Conservation (phyloP, 2,113 vertebrate genomes). For the Coracopsis vasa region DNA sequence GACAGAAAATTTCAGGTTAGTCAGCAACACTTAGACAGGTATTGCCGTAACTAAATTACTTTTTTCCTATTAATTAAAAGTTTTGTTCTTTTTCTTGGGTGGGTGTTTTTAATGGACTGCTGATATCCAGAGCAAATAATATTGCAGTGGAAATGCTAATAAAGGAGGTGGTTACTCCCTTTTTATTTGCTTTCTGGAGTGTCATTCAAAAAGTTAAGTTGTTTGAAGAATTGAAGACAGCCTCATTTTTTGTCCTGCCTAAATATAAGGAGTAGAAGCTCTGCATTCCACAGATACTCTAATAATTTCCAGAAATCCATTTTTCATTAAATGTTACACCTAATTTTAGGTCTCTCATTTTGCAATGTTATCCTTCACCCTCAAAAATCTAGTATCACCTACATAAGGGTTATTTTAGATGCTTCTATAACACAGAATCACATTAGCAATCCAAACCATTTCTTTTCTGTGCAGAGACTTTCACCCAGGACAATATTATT, state of each 20-base stretch:
- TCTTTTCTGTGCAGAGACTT: neutral
- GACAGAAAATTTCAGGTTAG: neutral
- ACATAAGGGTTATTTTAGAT: conserved; percentile 34
- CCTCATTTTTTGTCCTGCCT: neutral
- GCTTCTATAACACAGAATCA: neutral
- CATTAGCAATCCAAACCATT: conserved; percentile 39
- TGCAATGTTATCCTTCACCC: conserved; percentile 17
- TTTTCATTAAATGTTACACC: conserved; percentile 11
- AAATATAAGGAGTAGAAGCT: neutral
- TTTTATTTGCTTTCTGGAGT: conserved; percentile 49
- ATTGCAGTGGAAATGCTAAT: conserved; percentile 27
- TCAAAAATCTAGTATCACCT: conserved; percentile 13
- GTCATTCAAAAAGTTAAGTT: neutral
- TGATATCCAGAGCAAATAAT: conserved; percentile 22
- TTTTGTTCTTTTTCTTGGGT: neutral
- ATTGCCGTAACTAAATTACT: neutral
- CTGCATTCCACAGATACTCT: neutral
- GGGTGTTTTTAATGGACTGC: neutral
- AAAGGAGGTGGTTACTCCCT: neutral
- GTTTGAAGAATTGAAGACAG: neutral
- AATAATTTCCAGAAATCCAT: neutral
- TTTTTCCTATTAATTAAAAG: conserved; percentile 33
- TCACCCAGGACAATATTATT: neutral
- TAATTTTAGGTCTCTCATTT: conserved; percentile 41
- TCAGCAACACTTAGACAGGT: neutral